phyloP scores from a whole-genome alignment of 2,113 vertebrate genomes.

The Mus spicilegus region DNA sequence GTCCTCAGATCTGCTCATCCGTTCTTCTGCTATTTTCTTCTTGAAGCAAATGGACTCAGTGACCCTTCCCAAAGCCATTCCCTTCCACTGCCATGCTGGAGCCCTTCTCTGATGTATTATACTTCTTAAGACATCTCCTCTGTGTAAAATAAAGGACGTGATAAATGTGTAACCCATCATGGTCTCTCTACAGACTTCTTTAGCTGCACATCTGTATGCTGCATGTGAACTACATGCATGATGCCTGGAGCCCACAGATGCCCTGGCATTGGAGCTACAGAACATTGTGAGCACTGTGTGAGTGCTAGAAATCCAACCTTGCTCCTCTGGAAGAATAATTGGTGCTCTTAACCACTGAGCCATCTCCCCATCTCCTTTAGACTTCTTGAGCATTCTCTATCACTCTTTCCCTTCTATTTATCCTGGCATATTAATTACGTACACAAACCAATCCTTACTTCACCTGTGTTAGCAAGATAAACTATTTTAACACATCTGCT shows the following conservation, averaged over 20 bases:
- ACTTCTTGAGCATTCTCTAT: background rate
- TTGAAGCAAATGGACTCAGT: background rate
- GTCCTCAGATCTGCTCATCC: background rate
- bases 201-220: background rate
- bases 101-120: background rate
- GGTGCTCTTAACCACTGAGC: background rate
- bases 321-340: background rate
- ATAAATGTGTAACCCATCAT: background rate
- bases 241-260: background rate
- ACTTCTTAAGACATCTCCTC: background rate
- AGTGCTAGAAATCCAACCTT: background rate
- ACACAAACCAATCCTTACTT: background rate
- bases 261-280: background rate
- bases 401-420: background rate
- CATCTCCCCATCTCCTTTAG: background rate
- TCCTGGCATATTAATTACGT: background rate
- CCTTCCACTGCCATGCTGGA: background rate
- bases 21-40: constrained; percentile 12
- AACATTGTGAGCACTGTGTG: background rate
- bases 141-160: background rate
- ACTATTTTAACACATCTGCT: background rate
- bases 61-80: background rate
- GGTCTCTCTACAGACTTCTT: background rate
- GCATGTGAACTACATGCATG: background rate
- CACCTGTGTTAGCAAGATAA: constrained; percentile 12